Conservation (phyloP, 1,140 invertebrate species). For the Calosoma granatense region DNA sequence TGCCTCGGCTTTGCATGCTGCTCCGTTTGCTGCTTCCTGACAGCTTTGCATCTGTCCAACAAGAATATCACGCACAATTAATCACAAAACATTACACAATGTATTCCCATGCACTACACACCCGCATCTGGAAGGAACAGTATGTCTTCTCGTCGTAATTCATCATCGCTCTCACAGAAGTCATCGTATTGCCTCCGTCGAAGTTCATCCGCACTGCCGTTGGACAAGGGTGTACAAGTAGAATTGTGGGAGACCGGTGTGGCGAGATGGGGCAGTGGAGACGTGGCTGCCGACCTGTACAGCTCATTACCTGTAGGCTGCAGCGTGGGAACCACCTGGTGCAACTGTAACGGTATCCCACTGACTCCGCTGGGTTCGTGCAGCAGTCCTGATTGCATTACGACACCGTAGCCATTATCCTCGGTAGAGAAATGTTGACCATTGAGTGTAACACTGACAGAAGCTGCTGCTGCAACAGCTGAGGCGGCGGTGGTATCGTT, state of each 20-base stretch:
- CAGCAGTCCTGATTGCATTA: neutral
- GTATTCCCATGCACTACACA: conserved; percentile 22
- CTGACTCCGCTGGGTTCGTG: neutral
- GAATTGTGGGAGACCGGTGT: conserved; percentile 37
- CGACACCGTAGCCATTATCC: neutral
- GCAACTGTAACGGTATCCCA: conserved; percentile 15
- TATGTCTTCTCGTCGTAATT: conserved; percentile 76
- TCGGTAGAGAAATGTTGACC: neutral
- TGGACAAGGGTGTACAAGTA: conserved; percentile 41
- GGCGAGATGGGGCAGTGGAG: conserved; percentile 39
- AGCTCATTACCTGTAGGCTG: conserved; percentile 17
- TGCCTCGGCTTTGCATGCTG: conserved; percentile 81
- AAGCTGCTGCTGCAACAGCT: conserved; percentile 17
- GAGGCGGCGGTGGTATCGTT: conserved; percentile 13
- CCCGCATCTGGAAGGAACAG: conserved; percentile 68
- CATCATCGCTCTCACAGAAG: conserved; percentile 80
- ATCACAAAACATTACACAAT: neutral
- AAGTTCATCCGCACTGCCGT: conserved; percentile 42
- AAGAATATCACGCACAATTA: neutral
- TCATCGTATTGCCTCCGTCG: conserved; percentile 62
- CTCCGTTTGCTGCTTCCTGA: conserved; percentile 75
- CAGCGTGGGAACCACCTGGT: conserved; percentile 22
- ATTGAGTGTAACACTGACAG: conserved; percentile 14
- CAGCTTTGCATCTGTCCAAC: conserved; percentile 25
- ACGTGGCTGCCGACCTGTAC: conserved; percentile 38